Evolutionary conservation across 2,113 vertebrate genomes (phyloP), one percentile per base, ranked within the genome.

Genomic region (Benitochromis conjunctus): DNA sequence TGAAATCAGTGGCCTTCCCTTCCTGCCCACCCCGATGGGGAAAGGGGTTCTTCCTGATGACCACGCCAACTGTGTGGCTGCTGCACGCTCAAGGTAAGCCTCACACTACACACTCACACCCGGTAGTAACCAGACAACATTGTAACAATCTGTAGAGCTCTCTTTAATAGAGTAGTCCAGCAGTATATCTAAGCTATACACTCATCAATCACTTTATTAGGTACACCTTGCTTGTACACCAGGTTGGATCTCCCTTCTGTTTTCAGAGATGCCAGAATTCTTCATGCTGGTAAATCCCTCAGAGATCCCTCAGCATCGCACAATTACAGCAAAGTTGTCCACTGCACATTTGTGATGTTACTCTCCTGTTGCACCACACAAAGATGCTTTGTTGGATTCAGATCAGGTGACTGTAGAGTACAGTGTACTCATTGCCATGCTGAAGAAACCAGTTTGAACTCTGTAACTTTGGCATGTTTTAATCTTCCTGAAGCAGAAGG

Each of bases 1-100:
- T 88, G 96, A 98, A 51, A 89, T 87, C 2, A 97, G 93, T 81
- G 95, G 96, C 4, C 48, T 99, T 82, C 99, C 98, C 3, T 99
- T 99, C 94, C 94, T 99, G 88, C 97, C 98, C 86, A 99, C 99
- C 1, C 99, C 99, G 3, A 99, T 99, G 99, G 99, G 98, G 12
- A 99, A 99, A 91, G 99, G 99, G 29, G 97, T 98, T 64, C 94
- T 99, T 79, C 97, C 98, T 31, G 99, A 99, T 91, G 95, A 97
- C 90, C 99, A 99, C 91, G 96, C 96, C 38, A 96, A 97, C 82
- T 99, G 98, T 92, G 98, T 99, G 58, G 95, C 96, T 81, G 98
- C 99, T 78, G 98, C 99, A 74, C 97, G 99, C 90, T 99, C 98
- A 81, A 98, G 82, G 99, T 99, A 46, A 13, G 88, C 43, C 38